These are phyloP conservation scores for Notocelia uddmanniana DNA, from an alignment of 2,888 invertebrate genomes.

Conservation along the genomic window DNA sequence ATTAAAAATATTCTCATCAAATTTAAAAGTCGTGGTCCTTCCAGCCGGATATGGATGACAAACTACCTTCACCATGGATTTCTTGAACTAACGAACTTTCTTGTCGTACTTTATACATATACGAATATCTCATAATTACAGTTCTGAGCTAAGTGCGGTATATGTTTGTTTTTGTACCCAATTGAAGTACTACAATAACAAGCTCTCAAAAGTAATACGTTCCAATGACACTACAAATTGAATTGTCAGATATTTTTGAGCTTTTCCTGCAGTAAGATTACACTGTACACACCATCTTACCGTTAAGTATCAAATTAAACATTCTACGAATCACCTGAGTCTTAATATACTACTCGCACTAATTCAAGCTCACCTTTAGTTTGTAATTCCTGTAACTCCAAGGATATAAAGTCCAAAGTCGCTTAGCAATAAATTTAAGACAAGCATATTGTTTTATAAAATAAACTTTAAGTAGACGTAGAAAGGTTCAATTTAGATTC, in stretches of 20 bases:
- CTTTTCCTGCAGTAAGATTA: neutral
- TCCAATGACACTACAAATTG: neutral
- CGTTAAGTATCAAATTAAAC: constrained; percentile 31
- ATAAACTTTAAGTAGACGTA: neutral
- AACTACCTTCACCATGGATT: neutral
- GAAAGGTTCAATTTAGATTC: constrained; percentile 1
- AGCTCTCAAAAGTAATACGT: neutral
- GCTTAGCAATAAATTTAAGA: neutral
- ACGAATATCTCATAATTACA: no score
- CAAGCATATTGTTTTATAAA: neutral
- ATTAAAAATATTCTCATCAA: neutral
- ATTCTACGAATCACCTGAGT: constrained; percentile 34
- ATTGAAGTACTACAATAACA: no score
- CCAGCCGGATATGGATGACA: neutral
- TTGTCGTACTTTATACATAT: neutral
- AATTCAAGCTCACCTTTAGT: constrained; percentile 22
- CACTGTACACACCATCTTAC: neutral
- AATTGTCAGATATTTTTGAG: neutral
- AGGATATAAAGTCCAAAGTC: neutral
- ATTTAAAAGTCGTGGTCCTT: neutral
- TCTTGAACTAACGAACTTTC: neutral
- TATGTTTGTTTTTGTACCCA: no score
- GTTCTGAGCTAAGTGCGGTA: no score
- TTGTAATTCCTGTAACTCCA: neutral
- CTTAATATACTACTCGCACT: constrained; percentile 12